phyloP scores from a whole-genome alignment of 2,113 vertebrate genomes.

The Gallinago media region DNA sequence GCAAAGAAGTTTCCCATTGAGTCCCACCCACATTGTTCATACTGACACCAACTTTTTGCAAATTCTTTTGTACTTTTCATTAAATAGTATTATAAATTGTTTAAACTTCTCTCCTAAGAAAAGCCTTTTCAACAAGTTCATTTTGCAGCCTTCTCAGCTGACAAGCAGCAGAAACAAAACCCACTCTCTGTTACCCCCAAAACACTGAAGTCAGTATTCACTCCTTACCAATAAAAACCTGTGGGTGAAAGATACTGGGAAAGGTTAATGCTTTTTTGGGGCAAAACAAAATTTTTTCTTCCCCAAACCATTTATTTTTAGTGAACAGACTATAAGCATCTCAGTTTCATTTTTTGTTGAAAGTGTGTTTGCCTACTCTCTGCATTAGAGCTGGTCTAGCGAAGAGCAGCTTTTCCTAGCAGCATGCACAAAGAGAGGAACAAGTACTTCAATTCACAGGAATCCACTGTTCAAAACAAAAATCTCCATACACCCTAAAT shows the following conservation, averaged over 20 bases:
- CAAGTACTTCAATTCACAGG: background rate
- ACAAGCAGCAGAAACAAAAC: background rate
- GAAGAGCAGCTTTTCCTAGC: background rate
- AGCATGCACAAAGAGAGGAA: background rate
- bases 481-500: background rate
- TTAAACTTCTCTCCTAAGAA: background rate
- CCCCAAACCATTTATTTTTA: background rate
- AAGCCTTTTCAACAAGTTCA: background rate
- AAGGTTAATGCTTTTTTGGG: background rate
- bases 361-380: background rate
- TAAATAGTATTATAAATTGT: background rate
- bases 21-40: background rate
- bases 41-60: background rate
- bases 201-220: background rate
- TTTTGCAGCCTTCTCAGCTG: background rate
- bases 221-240: background rate
- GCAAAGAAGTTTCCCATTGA: slow-evolving; percentile 11
- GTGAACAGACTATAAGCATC: background rate
- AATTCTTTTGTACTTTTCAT: background rate
- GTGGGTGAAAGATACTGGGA: background rate
- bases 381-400: background rate
- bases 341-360: background rate
- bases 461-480: background rate
- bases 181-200: background rate
- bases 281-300: background rate